Conservation (phyloP, 2,888 invertebrate genomes). For the Ptychoptera contaminata region DNA sequence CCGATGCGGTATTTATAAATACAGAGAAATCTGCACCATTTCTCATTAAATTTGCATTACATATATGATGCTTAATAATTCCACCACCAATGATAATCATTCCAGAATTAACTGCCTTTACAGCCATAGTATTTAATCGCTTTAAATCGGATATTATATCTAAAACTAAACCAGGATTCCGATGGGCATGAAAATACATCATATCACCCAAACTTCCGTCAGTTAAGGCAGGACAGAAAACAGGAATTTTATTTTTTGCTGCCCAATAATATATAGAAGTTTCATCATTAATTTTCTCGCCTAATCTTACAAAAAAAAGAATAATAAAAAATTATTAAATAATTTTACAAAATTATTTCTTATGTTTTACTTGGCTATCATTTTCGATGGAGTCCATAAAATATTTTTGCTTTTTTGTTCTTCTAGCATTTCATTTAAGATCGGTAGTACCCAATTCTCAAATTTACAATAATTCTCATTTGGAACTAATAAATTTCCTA, state of each 20-base stretch:
- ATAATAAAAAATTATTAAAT: neutral
- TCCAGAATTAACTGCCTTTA: conserved; percentile 84
- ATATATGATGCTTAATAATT: conserved; percentile 96
- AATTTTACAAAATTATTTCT: neutral
- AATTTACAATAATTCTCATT: conserved; percentile 97
- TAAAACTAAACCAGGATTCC: conserved; percentile 78
- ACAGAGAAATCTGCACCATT: conserved; percentile 95
- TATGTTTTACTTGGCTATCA: conserved; percentile 35
- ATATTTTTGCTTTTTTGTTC: conserved; percentile 63
- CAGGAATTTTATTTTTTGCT: conserved; percentile 88
- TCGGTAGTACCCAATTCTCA: conserved; percentile 90
- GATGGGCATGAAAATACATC: conserved; percentile 97
- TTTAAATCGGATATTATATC: conserved; percentile 88
- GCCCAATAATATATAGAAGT: conserved; percentile 96
- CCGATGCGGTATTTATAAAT: conserved; percentile 86
- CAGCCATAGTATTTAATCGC: conserved; percentile 83
- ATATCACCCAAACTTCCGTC: conserved; percentile 97
- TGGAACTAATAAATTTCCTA: conserved; percentile 87
- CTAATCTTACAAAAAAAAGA: conserved; percentile 39
- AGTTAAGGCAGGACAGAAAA: conserved; percentile 93
- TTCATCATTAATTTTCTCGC: conserved; percentile 77
- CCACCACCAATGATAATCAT: conserved; percentile 95
- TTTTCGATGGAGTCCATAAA: conserved; percentile 85
- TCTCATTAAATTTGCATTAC: conserved; percentile 98
- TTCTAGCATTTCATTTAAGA: conserved; percentile 74